A percentile compares a stretch with the other conserved stretches of the same genome.
Conservation (phyloP, 1,140 invertebrate genomes). For the Ceratosolen solmsi region DNA sequence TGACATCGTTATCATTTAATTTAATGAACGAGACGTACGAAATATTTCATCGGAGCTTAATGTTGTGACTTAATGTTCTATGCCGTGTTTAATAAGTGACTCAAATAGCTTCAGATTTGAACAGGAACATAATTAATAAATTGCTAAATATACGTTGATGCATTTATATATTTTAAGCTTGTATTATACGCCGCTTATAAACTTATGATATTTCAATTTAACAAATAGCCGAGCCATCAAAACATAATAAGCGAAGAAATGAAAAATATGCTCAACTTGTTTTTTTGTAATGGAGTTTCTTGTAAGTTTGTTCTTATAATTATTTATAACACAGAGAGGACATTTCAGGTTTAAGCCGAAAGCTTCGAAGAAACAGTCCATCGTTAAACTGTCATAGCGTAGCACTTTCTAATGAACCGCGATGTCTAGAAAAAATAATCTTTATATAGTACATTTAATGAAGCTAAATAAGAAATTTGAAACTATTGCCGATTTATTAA, state of each 20-base stretch:
- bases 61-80: constrained; percentile 1
- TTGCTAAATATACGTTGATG: neutral
- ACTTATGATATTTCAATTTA: neutral
- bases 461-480: neutral
- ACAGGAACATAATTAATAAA: neutral
- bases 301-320: too few relatives aligned
- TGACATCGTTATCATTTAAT: neutral
- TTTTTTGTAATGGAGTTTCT: too few relatives aligned
- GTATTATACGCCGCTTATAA: neutral
- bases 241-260: too few relatives aligned
- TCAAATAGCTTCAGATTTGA: neutral
- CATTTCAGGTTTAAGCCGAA: neutral
- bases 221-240: neutral
- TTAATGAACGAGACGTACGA: neutral
- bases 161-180: neutral
- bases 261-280: too few relatives aligned
- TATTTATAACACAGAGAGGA: neutral
- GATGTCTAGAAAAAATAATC: neutral
- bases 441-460: neutral
- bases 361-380: neutral
- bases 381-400: constrained; percentile 4
- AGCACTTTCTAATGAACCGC: neutral
- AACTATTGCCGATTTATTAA: neutral
- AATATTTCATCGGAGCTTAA: neutral
- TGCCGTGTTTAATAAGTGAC: neutral